Conservation (phyloP, 2,797 vertebrate genomes). For the Spinus pinus region DNA sequence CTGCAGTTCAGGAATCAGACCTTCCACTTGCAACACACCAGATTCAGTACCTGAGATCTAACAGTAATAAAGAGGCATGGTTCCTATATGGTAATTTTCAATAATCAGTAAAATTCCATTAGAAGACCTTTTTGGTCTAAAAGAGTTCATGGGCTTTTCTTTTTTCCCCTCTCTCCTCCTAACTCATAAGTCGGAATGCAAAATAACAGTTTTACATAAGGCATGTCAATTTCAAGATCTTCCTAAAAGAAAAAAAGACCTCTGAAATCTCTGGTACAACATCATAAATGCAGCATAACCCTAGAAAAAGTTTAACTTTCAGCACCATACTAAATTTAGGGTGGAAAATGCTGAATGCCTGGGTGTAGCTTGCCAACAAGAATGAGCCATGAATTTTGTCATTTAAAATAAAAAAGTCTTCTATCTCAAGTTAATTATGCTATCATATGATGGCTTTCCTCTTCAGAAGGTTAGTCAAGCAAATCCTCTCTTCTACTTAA, state of each 20-base stretch:
- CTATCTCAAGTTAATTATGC: background rate
- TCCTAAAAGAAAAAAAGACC: background rate
- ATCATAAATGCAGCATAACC: background rate
- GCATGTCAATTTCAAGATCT: background rate
- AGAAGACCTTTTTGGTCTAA: background rate
- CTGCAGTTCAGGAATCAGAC: background rate
- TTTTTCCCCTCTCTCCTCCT: no score
- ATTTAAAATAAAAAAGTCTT: background rate
- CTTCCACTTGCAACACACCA: background rate
- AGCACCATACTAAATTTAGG: background rate
- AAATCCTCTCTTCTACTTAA: background rate
- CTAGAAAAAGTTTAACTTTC: background rate
- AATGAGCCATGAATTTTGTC: background rate
- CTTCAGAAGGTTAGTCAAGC: background rate
- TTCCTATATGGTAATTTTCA: background rate
- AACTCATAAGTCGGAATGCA: background rate
- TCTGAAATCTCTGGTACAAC: background rate
- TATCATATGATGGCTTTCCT: background rate
- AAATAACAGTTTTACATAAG: background rate
- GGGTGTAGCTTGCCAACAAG: background rate
- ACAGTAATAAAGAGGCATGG: background rate
- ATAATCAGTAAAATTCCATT: background rate
- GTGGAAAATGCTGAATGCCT: background rate
- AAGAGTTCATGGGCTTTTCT: fast-evolving
- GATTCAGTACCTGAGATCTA: background rate